These are phyloP conservation scores for Hyla sarda DNA, from an alignment of 2,113 vertebrate genomes.

Conservation along the genomic window DNA sequence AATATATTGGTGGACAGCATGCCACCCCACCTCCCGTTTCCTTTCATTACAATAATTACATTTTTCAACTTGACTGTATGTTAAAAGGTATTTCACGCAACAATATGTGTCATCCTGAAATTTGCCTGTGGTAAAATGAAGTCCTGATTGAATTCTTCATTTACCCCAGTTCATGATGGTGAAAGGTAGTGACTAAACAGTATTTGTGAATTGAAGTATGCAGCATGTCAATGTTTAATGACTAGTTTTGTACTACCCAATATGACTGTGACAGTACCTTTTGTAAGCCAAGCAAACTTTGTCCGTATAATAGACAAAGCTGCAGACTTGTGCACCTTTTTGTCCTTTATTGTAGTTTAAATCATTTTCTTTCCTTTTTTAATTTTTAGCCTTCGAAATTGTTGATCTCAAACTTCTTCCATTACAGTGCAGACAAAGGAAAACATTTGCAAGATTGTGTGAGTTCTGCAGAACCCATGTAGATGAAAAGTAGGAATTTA, in stretches of 20 bases:
- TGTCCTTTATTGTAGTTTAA: neutral
- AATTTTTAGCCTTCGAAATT: neutral
- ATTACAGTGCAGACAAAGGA: neutral
- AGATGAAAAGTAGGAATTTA: neutral
- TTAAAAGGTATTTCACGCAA: conserved; percentile 69
- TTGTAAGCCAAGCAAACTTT: conserved; percentile 70
- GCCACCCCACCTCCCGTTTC: neutral
- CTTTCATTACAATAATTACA: neutral
- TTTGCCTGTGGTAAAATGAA: conserved; percentile 74
- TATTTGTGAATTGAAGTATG: conserved; percentile 77
- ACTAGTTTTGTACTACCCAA: conserved; percentile 71
- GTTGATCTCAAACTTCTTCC: neutral
- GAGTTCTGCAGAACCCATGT: no score
- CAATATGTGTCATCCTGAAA: conserved; percentile 67
- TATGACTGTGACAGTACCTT: conserved; percentile 72
- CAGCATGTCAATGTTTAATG: conserved; percentile 79
- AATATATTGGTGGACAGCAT: neutral
- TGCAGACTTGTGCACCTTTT: conserved; percentile 74
- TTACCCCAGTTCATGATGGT: conserved; percentile 70
- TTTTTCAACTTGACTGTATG: conserved; percentile 58
- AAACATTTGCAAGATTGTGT: neutral
- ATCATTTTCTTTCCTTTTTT: neutral
- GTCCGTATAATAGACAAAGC: conserved; percentile 73
- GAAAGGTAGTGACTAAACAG: conserved; percentile 75
- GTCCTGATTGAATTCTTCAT: conserved; percentile 75